phyloP scores from a whole-genome alignment of 2,888 invertebrate species.

The Nasonia oneida region DNA sequence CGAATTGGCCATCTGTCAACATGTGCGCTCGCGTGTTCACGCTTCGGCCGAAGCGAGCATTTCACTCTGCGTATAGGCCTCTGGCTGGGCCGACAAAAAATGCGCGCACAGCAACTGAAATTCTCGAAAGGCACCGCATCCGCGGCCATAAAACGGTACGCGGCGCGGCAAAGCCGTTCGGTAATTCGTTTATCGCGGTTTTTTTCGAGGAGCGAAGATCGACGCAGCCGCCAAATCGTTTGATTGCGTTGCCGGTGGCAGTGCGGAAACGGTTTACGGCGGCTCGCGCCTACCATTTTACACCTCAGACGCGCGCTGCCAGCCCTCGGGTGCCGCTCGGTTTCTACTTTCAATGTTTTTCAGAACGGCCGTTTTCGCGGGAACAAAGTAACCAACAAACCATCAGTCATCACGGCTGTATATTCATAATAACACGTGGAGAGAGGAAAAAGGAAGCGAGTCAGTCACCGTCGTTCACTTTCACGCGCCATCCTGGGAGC shows the following conservation, averaged over 20 bases:
- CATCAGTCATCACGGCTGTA: too few relatives aligned
- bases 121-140: constrained; percentile 26
- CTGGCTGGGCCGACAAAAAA: not conserved
- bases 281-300: constrained; percentile 24
- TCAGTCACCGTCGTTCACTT: constrained; percentile 44
- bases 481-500: not conserved
- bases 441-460: too few relatives aligned
- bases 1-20: constrained; percentile 73
- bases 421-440: too few relatives aligned
- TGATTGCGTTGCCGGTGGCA: constrained; percentile 59
- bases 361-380: constrained; percentile 14
- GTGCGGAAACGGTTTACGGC: constrained; percentile 60
- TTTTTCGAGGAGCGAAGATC: constrained; percentile 23
- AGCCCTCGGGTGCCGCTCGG: constrained; percentile 18
- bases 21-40: constrained; percentile 70
- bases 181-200: constrained; percentile 72
- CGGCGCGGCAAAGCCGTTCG: constrained; percentile 58
- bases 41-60: constrained; percentile 35
- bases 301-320: constrained; percentile 9
- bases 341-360: constrained; percentile 17
- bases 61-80: not conserved
- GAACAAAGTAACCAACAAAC: too few relatives aligned
- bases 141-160: constrained; percentile 24
- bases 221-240: constrained; percentile 54
- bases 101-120: constrained; percentile 30